Conservation (phyloP, 2,888 invertebrate genomes). For the Pecten maximus region DNA sequence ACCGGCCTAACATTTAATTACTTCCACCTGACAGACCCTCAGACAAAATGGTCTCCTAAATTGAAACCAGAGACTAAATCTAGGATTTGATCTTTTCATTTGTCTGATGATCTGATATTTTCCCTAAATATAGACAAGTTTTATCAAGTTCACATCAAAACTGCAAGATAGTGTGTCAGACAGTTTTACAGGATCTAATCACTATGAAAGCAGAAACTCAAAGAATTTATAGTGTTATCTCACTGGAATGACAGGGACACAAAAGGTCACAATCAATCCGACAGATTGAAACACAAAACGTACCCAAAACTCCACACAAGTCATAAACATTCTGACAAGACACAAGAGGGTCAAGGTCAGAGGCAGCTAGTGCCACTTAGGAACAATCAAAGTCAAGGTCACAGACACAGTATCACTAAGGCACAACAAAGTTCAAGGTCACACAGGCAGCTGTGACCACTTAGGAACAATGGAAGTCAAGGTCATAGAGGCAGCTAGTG, state of each 20-base stretch:
- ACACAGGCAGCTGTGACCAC: too few relatives aligned
- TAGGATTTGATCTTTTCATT: not conserved
- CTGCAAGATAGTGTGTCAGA: not conserved
- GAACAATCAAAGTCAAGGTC: too few relatives aligned
- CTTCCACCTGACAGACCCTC: not conserved
- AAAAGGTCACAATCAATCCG: not conserved
- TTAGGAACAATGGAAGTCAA: too few relatives aligned
- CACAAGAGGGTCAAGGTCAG: too few relatives aligned
- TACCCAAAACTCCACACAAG: too few relatives aligned
- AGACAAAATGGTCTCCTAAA: conserved; percentile 19
- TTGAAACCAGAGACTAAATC: not conserved
- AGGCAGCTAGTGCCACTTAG: too few relatives aligned
- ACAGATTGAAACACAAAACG: not conserved
- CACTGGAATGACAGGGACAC: not conserved
- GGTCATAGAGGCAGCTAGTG: too few relatives aligned
- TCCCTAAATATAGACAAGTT: not conserved
- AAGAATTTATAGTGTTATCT: not conserved
- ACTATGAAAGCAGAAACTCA: not conserved
- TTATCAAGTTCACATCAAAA: not conserved
- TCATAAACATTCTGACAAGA: too few relatives aligned
- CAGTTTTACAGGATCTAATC: not conserved
- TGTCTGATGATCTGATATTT: not conserved
- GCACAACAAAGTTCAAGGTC: too few relatives aligned
- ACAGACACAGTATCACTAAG: too few relatives aligned
- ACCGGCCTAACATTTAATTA: not conserved